Evolutionary conservation across 1,140 invertebrate genomes (phyloP), one percentile per base, ranked within the genome.

Genomic region (Cardiocondyla obscurior): DNA sequence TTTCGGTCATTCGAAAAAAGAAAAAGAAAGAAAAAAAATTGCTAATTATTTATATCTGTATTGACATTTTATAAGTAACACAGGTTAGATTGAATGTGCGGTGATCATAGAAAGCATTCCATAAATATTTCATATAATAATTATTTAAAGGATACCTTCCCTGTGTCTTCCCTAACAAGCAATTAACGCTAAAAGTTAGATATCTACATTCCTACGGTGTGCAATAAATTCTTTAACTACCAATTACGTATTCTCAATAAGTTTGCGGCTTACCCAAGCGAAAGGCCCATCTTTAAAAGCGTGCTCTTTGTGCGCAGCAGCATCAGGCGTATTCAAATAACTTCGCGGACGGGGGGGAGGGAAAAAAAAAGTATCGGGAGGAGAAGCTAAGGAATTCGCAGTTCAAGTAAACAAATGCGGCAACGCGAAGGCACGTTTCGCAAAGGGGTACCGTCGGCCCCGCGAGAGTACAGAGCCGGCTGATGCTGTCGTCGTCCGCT

Each of bases 371-470:
- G 14, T 36, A 25, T 42, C 42, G 19, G 46, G 8, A 76, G 42
- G 42, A n/a, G n/a, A 39, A 77, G 39, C 44, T 10, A 1, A 33
- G 69, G 51, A 83, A 87, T 86, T 77, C 57, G 49, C 49, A 19
- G 51, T 85, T 83, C 65, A 81, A 81, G 85, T 86, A 65, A 88
- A 88, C 84, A 82, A 88, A 84, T 85, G 86, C 77, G 62, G 55
- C 55, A 25, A 19, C n/a, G 74, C 12, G n/a, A n/a, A 33, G 60
- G 28, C 42, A 60, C 39, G 46, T 70, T 46, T 36, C 67, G 86
- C 69, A 88, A 88, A 85, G 69, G 69, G 73, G 62, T 62, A 44
- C 64, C 51, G 55, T 65, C 85, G 84, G 65, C 69, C n/a, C 30
- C 46, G 84, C 83, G 67, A n/a, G 81, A 49, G 76, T 46, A 60